Percentiles rank a stretch among this genome's conserved stretches.
Evolutionary conservation across 1,140 invertebrate genomes (phyloP).

Genomic region (Holcopasites calliopsidis): DNA sequence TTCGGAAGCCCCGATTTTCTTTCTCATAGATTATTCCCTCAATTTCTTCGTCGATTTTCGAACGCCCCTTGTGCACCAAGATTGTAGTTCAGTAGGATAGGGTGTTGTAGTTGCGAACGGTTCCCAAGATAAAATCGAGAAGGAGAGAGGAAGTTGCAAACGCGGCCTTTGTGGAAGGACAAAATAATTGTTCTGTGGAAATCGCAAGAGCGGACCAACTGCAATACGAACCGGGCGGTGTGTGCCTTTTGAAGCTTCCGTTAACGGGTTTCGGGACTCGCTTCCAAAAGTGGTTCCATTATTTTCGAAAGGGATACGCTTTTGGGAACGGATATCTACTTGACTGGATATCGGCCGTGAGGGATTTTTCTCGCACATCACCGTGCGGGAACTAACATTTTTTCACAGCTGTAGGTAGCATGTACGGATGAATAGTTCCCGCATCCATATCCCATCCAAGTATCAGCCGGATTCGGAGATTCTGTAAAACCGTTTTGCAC

Average conservation of each 20-base stretch:
- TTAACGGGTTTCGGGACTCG: slow-evolving; percentile 8
- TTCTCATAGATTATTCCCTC: background rate
- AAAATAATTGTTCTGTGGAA: background rate
- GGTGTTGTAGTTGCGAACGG: background rate
- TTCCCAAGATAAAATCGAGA: background rate
- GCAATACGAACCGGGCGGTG: slow-evolving; percentile 1
- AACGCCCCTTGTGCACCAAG: background rate
- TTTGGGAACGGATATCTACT: slow-evolving; percentile 7
- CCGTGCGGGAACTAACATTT: no score
- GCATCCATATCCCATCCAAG: no score
- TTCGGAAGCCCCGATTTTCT: background rate
- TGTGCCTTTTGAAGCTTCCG: slow-evolving; percentile 12
- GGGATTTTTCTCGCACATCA: background rate
- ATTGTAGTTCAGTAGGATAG: background rate
- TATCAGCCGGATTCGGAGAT: no score
- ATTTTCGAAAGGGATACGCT: slow-evolving; percentile 11
- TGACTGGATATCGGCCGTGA: background rate
- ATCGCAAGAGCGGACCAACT: background rate
- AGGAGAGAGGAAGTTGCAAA: background rate
- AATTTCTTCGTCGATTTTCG: background rate
- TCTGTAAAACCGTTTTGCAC: no score
- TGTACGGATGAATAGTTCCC: no score
- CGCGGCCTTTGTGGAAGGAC: background rate
- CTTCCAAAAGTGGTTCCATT: background rate
- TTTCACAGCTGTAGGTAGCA: background rate